Evolutionary conservation across 2,888 invertebrate species (phyloP).

Genomic region (Drosophila paranaensis): DNA sequence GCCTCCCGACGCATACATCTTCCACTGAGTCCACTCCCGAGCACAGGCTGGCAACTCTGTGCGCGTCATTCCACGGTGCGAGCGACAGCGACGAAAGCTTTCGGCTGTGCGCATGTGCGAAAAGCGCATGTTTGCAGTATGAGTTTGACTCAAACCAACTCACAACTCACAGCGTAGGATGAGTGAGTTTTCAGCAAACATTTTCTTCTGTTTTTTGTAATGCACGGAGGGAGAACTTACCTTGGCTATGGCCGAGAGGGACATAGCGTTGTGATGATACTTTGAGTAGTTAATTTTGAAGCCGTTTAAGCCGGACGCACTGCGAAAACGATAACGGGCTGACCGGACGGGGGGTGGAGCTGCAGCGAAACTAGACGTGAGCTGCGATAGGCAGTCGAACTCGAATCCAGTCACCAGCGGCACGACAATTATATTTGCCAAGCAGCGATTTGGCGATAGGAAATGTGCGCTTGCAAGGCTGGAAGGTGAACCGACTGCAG

Average conservation of each 20-base stretch:
- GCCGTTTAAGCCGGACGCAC: constrained; percentile 79
- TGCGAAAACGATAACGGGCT: constrained; percentile 34
- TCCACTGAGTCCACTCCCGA: no score
- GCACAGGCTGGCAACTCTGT: constrained; percentile 53
- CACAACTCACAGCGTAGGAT: constrained; percentile 45
- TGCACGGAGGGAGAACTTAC: constrained; percentile 83
- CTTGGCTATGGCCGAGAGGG: constrained; percentile 88
- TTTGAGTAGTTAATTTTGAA: constrained; percentile 89
- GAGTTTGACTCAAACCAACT: constrained; percentile 64
- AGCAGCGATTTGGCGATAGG: not conserved
- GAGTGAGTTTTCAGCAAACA: constrained; percentile 66
- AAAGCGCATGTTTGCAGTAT: constrained; percentile 43
- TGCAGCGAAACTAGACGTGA: constrained; percentile 15
- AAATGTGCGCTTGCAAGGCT: not conserved
- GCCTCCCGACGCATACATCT: not conserved
- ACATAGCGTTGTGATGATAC: constrained; percentile 88
- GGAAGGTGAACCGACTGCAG: constrained; percentile 26
- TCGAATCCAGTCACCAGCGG: not conserved
- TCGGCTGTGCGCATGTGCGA: constrained; percentile 39
- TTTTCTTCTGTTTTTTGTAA: constrained; percentile 29
- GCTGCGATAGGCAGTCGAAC: constrained; percentile 14
- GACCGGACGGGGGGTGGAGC: constrained; percentile 23
- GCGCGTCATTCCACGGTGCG: constrained; percentile 34
- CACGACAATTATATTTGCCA: not conserved
- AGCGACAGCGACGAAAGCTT: constrained; percentile 52